Evolutionary conservation across 1,140 invertebrate genomes (phyloP), one percentile per base, ranked within the genome.

Genomic region (Sinonovacula constricta): DNA sequence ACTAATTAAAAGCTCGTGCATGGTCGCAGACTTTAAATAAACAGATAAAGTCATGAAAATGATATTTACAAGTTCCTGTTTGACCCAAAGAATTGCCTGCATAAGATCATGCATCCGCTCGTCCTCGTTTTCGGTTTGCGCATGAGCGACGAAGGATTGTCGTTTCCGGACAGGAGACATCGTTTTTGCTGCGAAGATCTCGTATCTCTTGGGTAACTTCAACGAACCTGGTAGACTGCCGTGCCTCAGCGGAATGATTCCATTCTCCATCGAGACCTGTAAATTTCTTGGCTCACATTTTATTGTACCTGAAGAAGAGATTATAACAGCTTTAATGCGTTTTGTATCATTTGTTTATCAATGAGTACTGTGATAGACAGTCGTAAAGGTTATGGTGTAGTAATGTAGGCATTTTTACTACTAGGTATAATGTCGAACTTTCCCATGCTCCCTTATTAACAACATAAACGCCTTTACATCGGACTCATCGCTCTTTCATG

Each of bases 31-130:
- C n/a, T n/a, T n/a, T n/a, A n/a, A n/a, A n/a, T n/a, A n/a, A n/a
- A n/a, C n/a, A n/a, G n/a, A n/a, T n/a, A n/a, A n/a, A n/a, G n/a
- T n/a, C n/a, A n/a, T n/a, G n/a, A n/a, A n/a, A n/a, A 24, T 5
- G 65, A 36, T 12, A 34, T 30, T 53, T 68, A 77, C 74, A 34
- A 77, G 22, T 34, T 77, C 74, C 30, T 77, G 63, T 36, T 77
- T 77, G 18, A 77, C 63, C 74, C 74, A 77, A 24, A 77, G 39
- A 26, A 77, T 77, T 12, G 74, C 74, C 56, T 77, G 74, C 63
- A 77, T 68, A 22, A 77, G 31, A 28, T 77, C 74, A 18, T 54
- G 34, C 54, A 59, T 49, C 34, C 74, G 53, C 36, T 77, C 74
- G 0, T 33, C 57, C 22, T 49, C 56, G 51, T 60, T 59, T 30